Evolutionary conservation across 1,140 invertebrate species (phyloP).

Genomic region (Pseudomyrmex flavicornis): DNA sequence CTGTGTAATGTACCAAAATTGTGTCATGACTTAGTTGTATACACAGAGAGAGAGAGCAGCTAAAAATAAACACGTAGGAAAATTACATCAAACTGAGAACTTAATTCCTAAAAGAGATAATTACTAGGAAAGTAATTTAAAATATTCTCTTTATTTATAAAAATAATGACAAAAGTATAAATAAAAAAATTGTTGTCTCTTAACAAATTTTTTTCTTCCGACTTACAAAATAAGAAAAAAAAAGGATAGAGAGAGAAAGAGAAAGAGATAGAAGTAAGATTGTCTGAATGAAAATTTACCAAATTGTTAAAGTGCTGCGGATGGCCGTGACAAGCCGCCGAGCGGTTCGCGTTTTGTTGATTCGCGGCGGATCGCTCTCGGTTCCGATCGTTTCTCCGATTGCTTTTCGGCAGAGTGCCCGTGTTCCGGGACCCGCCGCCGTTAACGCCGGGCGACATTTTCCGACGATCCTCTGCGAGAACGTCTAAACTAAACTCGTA

Average conservation of each 20-base stretch:
- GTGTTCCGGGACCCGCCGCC: slow-evolving; percentile 78
- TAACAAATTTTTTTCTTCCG: neutral
- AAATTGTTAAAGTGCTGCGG: slow-evolving; percentile 79
- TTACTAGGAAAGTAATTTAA: neutral
- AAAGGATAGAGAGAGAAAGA: neutral
- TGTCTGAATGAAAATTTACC: slow-evolving; percentile 69
- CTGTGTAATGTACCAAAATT: neutral
- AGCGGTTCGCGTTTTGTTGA: slow-evolving; percentile 69
- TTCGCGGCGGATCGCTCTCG: slow-evolving; percentile 74
- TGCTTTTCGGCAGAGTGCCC: slow-evolving; percentile 81
- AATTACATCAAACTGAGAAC: too few relatives aligned
- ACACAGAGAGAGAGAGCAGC: neutral
- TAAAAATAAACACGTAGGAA: neutral
- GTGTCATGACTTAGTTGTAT: neutral
- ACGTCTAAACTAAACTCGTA: too few relatives aligned
- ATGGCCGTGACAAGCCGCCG: slow-evolving; percentile 61
- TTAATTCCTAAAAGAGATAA: too few relatives aligned
- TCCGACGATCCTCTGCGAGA: too few relatives aligned
- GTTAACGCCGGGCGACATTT: slow-evolving; percentile 80
- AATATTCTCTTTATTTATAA: neutral
- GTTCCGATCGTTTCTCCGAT: slow-evolving; percentile 79
- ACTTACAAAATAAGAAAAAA: neutral
- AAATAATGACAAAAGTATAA: neutral
- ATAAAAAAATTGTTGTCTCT: too few relatives aligned
- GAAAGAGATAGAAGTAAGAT: neutral